phyloP scores from a whole-genome alignment of 2,113 vertebrate genomes.

The Thalassarche chlororhynchos region DNA sequence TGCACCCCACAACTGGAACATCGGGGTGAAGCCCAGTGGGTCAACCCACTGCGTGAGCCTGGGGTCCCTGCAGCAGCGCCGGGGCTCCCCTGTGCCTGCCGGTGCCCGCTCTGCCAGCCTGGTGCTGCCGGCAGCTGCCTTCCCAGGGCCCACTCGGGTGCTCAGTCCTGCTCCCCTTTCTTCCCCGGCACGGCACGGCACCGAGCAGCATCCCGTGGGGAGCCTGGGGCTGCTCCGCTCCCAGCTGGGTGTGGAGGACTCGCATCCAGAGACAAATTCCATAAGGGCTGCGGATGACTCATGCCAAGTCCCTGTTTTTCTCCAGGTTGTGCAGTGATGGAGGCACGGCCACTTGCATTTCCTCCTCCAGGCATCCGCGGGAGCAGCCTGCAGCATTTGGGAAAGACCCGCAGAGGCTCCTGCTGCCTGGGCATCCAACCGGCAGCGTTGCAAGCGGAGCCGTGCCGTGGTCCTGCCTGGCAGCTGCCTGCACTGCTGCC shows the following conservation, averaged over 20 bases:
- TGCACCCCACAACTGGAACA: not conserved
- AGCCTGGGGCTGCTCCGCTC: not conserved
- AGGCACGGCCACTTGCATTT: not conserved
- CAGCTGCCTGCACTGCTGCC: not conserved
- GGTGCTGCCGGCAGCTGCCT: not conserved
- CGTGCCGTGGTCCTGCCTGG: not conserved
- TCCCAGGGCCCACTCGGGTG: not conserved
- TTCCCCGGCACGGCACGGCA: no score
- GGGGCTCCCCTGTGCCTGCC: not conserved
- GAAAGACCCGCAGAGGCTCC: not conserved
- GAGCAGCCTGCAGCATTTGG: not conserved
- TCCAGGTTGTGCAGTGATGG: not conserved
- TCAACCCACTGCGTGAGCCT: not conserved
- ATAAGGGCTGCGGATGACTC: not conserved
- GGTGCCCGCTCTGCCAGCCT: not conserved
- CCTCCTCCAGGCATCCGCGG: not conserved
- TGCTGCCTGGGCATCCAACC: rapidly evolving
- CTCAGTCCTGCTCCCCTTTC: not conserved
- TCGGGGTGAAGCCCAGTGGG: not conserved
- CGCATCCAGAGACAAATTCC: not conserved
- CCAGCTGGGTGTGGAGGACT: not conserved
- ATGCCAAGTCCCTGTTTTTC: not conserved
- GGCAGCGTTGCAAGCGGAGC: not conserved
- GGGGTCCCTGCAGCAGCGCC: not conserved
- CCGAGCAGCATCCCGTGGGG: not conserved